Conservation (phyloP, 2,797 vertebrate species). For the Sebastes cheni region DNA sequence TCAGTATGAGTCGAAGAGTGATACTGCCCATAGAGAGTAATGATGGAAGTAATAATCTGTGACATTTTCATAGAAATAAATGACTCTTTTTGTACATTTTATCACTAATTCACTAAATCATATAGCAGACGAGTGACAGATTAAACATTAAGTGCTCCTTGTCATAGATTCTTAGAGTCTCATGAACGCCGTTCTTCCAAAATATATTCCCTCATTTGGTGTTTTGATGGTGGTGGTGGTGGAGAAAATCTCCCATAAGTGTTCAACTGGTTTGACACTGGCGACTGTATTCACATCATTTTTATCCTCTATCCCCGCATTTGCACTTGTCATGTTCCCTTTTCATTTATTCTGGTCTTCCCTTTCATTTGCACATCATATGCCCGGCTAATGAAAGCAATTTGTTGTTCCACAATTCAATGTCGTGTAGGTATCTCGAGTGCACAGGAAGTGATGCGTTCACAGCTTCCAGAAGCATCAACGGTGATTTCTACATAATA, state of each 20-base stretch:
- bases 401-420: background rate
- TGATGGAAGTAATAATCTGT: conserved; percentile 4
- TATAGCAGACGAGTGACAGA: background rate
- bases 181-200: background rate
- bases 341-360: background rate
- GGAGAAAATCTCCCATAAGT: background rate
- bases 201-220: background rate
- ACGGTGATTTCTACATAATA: background rate
- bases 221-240: background rate
- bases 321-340: background rate
- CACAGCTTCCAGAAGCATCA: background rate
- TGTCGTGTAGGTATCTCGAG: background rate
- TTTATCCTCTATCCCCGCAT: background rate
- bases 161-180: background rate
- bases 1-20: background rate
- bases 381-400: background rate
- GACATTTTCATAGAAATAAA: conserved; percentile 24
- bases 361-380: background rate
- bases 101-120: background rate
- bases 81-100: too few relatives aligned
- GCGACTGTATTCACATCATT: background rate
- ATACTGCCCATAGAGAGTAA: conserved; percentile 1
- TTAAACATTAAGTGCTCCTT: background rate
- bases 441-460: background rate
- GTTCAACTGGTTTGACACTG: background rate